Conservation (phyloP, 2,888 invertebrate species). For the Crematogaster levior region DNA sequence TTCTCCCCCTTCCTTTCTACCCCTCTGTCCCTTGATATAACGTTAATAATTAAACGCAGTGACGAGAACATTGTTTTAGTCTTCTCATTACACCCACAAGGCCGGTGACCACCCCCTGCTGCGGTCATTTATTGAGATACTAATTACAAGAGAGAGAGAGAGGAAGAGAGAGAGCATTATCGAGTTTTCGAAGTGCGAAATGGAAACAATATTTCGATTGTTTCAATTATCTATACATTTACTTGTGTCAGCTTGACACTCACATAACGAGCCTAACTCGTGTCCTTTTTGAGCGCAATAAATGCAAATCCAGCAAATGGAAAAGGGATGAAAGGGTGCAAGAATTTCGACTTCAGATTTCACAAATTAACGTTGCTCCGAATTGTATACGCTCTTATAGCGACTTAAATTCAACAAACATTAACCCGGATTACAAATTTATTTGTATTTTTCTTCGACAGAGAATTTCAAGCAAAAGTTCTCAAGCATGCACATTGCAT, state of each 20-base stretch:
- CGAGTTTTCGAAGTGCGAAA: conserved; percentile 74
- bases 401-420: background rate
- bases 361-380: background rate
- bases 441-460: background rate
- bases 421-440: background rate
- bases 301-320: conserved; percentile 8
- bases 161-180: conserved; percentile 60
- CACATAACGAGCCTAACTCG: background rate
- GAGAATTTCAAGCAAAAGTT: background rate
- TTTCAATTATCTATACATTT: too few species aligned
- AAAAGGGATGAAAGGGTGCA: background rate
- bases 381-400: background rate
- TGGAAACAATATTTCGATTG: conserved; percentile 73
- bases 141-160: conserved; percentile 71
- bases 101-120: conserved; percentile 59
- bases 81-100: conserved; percentile 75
- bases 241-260: background rate
- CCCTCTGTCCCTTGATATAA: background rate
- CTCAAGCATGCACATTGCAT: background rate
- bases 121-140: conserved; percentile 72
- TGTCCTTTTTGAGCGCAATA: background rate
- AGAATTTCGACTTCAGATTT: background rate
- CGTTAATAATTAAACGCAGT: conserved; percentile 75
- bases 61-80: conserved; percentile 74
- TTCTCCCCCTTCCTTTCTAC: background rate